A percentile compares a stretch with the other conserved stretches of the same genome.
Evolutionary conservation across 92 coral and sea anemone species (phyloP).

Genomic region (Parazoanthus atlanticus): DNA sequence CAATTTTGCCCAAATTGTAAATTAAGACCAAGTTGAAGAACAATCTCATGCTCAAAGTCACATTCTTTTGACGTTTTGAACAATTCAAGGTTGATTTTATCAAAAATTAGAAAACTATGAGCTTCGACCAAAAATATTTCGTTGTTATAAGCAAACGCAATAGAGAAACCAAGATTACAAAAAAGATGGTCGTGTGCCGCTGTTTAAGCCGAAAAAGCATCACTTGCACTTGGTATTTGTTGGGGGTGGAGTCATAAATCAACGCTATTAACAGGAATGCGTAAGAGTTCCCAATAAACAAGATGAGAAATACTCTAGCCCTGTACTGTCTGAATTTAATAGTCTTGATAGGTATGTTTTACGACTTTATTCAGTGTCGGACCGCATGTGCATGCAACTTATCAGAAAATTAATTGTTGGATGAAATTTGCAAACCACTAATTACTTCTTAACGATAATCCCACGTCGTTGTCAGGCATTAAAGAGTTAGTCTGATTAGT

Average conservation of each 20-base stretch:
- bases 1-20: neutral
- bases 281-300: neutral
- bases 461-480: conserved; percentile 22
- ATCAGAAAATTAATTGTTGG: conserved; percentile 31
- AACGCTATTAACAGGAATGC: neutral
- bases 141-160: no score
- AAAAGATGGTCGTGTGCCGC: neutral
- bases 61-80: neutral
- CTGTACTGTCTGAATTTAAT: neutral
- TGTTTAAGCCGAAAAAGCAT: neutral
- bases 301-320: neutral
- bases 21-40: neutral
- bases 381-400: neutral
- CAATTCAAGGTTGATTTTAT: no score
- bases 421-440: conserved; percentile 27
- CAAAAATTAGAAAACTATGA: neutral
- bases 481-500: conserved; percentile 25
- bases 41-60: neutral
- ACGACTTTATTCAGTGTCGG: neutral
- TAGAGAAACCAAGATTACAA: neutral
- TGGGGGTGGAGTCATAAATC: neutral
- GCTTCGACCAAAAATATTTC: neutral
- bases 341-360: neutral
- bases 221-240: neutral
- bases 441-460: conserved; percentile 47